Percentiles rank a stretch among this genome's conserved stretches.
Conservation (phyloP, 2,888 invertebrate species). For the Phrixothrix hirtus region DNA sequence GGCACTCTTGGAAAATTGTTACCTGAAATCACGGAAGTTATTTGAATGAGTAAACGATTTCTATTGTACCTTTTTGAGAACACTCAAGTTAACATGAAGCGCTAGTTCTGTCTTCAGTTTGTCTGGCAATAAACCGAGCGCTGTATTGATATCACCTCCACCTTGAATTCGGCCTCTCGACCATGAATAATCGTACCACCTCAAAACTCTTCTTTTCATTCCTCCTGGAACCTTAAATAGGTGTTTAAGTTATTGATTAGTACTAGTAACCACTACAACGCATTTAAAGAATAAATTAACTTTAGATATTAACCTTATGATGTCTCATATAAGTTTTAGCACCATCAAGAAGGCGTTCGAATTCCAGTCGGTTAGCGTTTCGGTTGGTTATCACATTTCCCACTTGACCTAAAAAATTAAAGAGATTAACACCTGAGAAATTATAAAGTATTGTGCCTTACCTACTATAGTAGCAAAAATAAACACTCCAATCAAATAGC, state of each 20-base stretch:
- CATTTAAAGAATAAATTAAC: too few species aligned
- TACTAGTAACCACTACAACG: too few species aligned
- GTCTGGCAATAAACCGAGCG: conserved; percentile 88
- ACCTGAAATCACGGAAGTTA: conserved; percentile 63
- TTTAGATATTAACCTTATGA: conserved; percentile 90
- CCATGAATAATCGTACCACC: conserved; percentile 99
- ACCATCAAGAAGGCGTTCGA: conserved; percentile 91
- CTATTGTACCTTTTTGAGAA: conserved; percentile 94
- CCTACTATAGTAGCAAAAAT: conserved; percentile 97
- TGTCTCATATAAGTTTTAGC: conserved; percentile 98
- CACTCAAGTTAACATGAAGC: conserved; percentile 91
- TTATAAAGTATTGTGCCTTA: conserved; percentile 52
- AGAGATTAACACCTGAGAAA: conserved; percentile 11
- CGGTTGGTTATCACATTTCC: conserved; percentile 97
- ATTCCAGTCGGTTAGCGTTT: conserved; percentile 93
- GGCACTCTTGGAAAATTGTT: conserved; percentile 95
- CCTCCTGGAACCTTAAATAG: conserved; percentile 82
- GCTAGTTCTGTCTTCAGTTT: conserved; percentile 96
- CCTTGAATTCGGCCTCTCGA: conserved; percentile 94
- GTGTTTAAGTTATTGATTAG: too few species aligned
- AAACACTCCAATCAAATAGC: conserved; percentile 96
- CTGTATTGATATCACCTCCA: conserved; percentile 94
- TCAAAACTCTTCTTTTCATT: conserved; percentile 92
- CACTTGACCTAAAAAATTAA: conserved; percentile 74
- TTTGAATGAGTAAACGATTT: too few species aligned